phyloP scores from a whole-genome alignment of 2,113 vertebrate species.

The Lepidothrix coronata region DNA sequence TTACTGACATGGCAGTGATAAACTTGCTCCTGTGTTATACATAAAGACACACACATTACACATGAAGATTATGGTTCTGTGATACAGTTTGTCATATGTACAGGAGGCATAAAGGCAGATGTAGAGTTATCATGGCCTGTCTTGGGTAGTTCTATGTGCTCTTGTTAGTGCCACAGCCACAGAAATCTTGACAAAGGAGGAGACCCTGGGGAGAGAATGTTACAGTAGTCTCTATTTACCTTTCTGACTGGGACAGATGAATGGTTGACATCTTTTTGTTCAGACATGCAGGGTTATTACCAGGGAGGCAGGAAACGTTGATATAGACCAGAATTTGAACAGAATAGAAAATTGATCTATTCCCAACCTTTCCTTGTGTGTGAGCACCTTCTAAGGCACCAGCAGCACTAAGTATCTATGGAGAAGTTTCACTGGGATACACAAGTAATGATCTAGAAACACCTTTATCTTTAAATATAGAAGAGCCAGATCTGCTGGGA shows the following conservation, averaged over 20 bases:
- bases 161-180: neutral
- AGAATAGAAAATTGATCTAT: neutral
- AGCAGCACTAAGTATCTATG: neutral
- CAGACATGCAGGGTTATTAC: neutral
- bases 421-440: neutral
- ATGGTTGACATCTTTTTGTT: neutral
- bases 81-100: neutral
- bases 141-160: neutral
- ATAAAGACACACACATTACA: accelerated
- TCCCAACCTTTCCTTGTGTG: neutral
- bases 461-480: neutral
- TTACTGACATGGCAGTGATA: neutral
- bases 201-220: neutral
- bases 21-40: accelerated
- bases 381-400: neutral
- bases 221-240: neutral
- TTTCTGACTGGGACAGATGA: neutral
- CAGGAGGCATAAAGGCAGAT: neutral
- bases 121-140: neutral
- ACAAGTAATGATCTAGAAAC: neutral
- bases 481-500: neutral
- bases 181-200: neutral
- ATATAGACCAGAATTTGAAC: neutral
- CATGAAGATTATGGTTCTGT: neutral
- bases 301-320: neutral